phyloP scores from a whole-genome alignment of 2,797 vertebrate species.

The Apogon hyalosoma region DNA sequence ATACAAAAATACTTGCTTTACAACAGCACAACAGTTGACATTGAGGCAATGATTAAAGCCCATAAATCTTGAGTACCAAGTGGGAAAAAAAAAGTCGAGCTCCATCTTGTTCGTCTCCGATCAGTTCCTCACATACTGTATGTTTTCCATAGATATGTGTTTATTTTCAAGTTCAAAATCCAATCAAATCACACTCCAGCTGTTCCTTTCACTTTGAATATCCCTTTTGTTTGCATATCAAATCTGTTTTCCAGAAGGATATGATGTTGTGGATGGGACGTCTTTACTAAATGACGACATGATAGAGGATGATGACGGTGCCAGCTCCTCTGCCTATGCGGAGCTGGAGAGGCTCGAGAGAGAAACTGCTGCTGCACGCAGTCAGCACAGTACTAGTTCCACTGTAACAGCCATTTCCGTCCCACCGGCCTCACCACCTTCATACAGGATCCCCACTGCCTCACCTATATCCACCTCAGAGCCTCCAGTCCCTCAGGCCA shows the following conservation, averaged over 20 bases:
- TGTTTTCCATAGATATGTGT: conserved; percentile 79
- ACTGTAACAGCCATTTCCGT: conserved; percentile 88
- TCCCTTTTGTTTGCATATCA: conserved; percentile 83
- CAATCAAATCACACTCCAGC: conserved; percentile 75
- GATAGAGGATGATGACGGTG: conserved; percentile 88
- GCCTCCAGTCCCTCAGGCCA: conserved; percentile 84
- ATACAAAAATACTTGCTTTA: neutral
- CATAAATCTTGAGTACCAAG: conserved; percentile 12
- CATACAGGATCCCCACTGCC: conserved; percentile 80
- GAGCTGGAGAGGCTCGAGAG: conserved; percentile 86
- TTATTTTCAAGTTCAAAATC: conserved; percentile 57
- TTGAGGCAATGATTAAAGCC: neutral
- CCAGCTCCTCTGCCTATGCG: conserved; percentile 87
- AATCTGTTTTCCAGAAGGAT: conserved; percentile 89
- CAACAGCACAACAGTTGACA: neutral
- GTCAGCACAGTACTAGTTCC: conserved; percentile 89
- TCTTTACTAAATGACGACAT: conserved; percentile 89
- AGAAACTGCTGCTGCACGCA: conserved; percentile 85
- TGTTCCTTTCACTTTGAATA: conserved; percentile 84
- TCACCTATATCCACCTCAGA: conserved; percentile 78
- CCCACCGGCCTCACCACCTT: conserved; percentile 82
- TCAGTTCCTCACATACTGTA: conserved; percentile 81
- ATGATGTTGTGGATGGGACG: conserved; percentile 87
- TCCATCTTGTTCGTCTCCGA: conserved; percentile 24
- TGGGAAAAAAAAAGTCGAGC: neutral